Conservation (phyloP, 2,888 invertebrate species). For the Uropetala carovei region DNA sequence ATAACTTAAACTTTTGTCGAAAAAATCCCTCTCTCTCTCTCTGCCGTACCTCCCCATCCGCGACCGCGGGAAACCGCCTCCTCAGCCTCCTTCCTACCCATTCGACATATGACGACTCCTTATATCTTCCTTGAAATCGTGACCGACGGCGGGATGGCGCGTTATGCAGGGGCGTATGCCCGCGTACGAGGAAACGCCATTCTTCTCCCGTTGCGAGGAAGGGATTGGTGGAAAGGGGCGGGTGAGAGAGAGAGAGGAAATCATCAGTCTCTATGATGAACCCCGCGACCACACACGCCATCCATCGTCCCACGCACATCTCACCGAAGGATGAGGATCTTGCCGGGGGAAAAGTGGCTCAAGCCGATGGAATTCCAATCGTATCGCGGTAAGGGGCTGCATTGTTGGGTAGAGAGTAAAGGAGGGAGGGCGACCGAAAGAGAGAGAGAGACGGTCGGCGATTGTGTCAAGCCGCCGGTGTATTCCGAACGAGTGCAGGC, state of each 20-base stretch:
- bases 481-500: constrained; percentile 40
- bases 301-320: constrained; percentile 31
- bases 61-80: too few relatives aligned
- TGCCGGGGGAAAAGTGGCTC: constrained; percentile 15
- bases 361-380: constrained; percentile 44
- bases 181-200: constrained; percentile 1
- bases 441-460: neutral
- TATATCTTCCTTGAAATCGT: neutral
- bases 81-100: neutral
- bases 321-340: neutral
- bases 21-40: neutral
- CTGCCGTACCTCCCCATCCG: neutral
- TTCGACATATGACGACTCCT: neutral
- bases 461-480: constrained; percentile 14
- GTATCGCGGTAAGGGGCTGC: constrained; percentile 32
- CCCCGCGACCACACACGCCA: constrained; percentile 47
- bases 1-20: constrained; percentile 15
- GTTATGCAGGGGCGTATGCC: constrained; percentile 23
- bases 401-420: constrained; percentile 10
- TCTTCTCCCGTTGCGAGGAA: constrained; percentile 7
- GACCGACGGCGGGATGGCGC: constrained; percentile 12
- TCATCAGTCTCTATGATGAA: constrained; percentile 10
- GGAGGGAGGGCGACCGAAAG: neutral
- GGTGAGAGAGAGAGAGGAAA: too few relatives aligned
- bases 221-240: too few relatives aligned